phyloP scores from a whole-genome alignment of 2,797 vertebrate species.

The Melopsittacus undulatus region DNA sequence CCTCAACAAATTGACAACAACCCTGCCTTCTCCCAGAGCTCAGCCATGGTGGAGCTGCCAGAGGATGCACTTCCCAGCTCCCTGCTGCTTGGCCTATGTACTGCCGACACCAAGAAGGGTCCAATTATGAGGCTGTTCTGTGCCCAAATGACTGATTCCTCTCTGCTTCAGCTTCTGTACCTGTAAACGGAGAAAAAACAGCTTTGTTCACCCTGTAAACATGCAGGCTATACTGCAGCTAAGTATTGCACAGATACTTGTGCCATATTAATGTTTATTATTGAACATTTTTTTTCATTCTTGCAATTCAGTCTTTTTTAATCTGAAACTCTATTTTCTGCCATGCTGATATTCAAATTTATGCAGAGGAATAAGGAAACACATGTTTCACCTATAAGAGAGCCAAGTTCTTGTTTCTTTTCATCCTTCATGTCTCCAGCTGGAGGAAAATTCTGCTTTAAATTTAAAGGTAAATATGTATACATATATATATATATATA shows the following conservation, averaged over 20 bases:
- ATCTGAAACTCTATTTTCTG: neutral
- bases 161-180: neutral
- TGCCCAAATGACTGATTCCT: neutral
- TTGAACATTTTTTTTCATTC: neutral
- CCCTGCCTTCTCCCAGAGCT: slow-evolving; percentile 83
- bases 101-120: neutral
- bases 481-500: neutral
- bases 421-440: slow-evolving; percentile 70
- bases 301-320: neutral
- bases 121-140: fast-evolving
- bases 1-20: slow-evolving; percentile 86
- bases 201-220: neutral
- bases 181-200: neutral
- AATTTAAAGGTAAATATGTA: slow-evolving; percentile 78
- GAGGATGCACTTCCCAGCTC: slow-evolving; percentile 81
- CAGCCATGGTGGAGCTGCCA: slow-evolving; percentile 80
- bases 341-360: neutral
- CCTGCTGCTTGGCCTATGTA: slow-evolving; percentile 78
- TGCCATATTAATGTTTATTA: neutral
- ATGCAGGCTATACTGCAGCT: neutral
- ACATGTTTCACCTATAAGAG: neutral
- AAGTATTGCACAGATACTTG: neutral
- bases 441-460: slow-evolving; percentile 78
- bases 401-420: slow-evolving; percentile 55
- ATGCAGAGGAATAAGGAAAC: neutral